Evolutionary conservation across 2,888 invertebrate genomes (phyloP).

Genomic region (Incurvaria masculella): DNA sequence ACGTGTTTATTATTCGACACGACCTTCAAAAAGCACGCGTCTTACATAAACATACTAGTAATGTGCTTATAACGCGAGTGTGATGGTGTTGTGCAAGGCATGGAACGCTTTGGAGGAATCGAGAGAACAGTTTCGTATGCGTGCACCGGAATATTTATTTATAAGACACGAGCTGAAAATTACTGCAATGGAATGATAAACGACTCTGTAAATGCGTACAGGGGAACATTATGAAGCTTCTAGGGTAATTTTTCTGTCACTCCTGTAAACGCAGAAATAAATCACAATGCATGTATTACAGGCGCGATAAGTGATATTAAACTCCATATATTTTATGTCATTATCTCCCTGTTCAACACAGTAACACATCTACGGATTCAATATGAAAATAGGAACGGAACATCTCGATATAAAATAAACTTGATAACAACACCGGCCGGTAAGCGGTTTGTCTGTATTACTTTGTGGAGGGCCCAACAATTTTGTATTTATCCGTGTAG

Average conservation of each 20-base stretch:
- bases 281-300: neutral
- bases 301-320: neutral
- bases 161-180: neutral
- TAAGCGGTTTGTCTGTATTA: neutral
- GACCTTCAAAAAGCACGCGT: constrained; percentile 12
- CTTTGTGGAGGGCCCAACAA: neutral
- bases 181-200: neutral
- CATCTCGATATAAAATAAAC: neutral
- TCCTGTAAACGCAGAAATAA: neutral
- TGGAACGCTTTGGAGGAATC: neutral
- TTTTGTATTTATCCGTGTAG: neutral
- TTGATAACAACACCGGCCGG: neutral
- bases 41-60: constrained; percentile 9
- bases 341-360: neutral
- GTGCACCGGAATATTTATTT: neutral
- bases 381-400: neutral
- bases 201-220: neutral
- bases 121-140: neutral
- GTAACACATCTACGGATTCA: neutral
- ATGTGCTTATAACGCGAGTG: constrained; percentile 1
- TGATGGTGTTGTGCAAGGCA: neutral
- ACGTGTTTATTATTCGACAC: constrained; percentile 5
- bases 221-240: neutral
- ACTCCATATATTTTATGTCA: neutral
- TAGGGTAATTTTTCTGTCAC: neutral